These are phyloP conservation scores for Amphipoea lucens DNA, from an alignment of 2,888 invertebrate species.

Conservation along the genomic window DNA sequence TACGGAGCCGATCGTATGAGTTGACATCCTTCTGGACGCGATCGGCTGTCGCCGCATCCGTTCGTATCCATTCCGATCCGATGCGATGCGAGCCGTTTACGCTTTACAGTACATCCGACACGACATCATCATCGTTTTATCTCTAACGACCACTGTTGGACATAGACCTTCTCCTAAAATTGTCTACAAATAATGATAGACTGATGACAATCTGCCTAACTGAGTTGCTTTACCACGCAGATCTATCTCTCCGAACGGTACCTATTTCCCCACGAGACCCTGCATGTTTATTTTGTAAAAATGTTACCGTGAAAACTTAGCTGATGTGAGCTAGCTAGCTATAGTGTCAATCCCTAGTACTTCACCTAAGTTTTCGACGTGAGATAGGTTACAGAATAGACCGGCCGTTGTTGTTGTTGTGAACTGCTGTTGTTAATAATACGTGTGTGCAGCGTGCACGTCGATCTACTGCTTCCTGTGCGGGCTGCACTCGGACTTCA, in stretches of 20 bases:
- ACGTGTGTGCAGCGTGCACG: constrained; percentile 90
- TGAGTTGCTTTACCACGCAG: neutral
- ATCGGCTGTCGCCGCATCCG: too few relatives aligned
- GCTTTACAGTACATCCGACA: neutral
- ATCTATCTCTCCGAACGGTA: neutral
- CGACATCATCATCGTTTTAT: neutral
- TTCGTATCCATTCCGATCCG: too few relatives aligned
- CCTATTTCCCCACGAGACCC: neutral
- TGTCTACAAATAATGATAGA: neutral
- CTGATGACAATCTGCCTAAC: neutral
- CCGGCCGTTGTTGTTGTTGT: too few relatives aligned
- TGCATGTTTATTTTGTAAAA: neutral
- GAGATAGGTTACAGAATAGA: neutral
- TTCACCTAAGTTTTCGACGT: neutral
- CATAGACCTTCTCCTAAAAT: neutral
- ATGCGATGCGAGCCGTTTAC: too few relatives aligned
- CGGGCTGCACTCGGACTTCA: constrained; percentile 96
- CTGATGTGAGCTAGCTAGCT: neutral
- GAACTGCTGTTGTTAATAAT: neutral
- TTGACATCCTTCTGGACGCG: too few relatives aligned
- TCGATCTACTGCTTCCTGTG: constrained; percentile 97
- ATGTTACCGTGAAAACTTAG: neutral
- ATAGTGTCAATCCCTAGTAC: too few relatives aligned
- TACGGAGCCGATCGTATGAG: too few relatives aligned
- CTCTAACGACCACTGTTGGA: neutral